Conservation (phyloP, 2,797 vertebrate species). For the Epinephelus malabaricus region DNA sequence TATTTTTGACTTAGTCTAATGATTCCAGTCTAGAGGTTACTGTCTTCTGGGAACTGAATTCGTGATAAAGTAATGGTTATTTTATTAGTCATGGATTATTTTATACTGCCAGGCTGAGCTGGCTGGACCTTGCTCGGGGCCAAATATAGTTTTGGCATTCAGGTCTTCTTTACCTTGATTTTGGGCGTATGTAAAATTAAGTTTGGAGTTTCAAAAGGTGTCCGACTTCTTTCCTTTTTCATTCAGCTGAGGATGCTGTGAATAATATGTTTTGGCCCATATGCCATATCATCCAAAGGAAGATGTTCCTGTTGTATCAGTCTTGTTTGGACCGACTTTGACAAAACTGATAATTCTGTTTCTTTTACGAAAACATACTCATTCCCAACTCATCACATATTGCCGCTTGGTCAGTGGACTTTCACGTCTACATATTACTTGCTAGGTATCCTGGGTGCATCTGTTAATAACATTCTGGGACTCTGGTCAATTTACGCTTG, state of each 20-base stretch:
- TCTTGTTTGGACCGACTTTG: background rate
- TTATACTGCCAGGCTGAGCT: slow-evolving; percentile 3
- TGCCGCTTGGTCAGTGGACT: too few species aligned
- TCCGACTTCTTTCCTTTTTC: background rate
- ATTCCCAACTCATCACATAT: too few species aligned
- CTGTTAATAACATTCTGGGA: too few species aligned
- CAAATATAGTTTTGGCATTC: slow-evolving; percentile 10
- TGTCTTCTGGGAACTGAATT: background rate
- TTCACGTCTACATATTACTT: too few species aligned
- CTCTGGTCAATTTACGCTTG: too few species aligned
- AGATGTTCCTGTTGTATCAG: background rate
- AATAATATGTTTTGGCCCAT: background rate
- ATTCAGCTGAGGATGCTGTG: background rate
- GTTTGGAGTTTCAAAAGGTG: background rate
- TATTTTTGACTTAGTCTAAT: too few species aligned
- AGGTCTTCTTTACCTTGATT: background rate
- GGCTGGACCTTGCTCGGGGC: background rate
- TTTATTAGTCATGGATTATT: slow-evolving; percentile 4
- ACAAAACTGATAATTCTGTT: background rate
- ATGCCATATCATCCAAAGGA: background rate
- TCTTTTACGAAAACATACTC: too few species aligned
- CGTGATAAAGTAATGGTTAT: background rate
- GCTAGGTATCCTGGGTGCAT: too few species aligned
- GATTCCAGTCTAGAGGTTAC: background rate
- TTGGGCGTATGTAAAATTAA: background rate